Percentiles rank a stretch among this genome's conserved stretches.
These are phyloP conservation scores for Andrena chrysosceles DNA, from an alignment of 2,888 invertebrate genomes.

Conservation along the genomic window DNA sequence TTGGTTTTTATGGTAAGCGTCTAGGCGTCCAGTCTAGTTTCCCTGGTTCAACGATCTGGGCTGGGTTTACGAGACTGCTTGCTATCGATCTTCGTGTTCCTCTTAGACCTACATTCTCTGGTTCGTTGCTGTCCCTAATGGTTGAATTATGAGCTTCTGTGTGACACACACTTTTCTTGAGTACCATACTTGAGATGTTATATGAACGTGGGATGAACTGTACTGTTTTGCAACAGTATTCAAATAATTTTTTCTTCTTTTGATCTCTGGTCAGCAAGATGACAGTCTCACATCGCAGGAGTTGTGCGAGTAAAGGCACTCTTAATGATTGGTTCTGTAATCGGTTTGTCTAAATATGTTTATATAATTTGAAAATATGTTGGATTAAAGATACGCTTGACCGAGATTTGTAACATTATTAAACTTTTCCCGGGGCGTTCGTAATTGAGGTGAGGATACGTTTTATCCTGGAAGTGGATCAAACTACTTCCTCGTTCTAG, in stretches of 20 bases:
- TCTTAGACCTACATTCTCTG: slow-evolving; percentile 15
- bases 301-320: too few relatives aligned
- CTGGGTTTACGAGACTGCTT: slow-evolving; percentile 6
- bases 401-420: background rate
- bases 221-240: background rate
- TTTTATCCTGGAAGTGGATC: slow-evolving; percentile 21
- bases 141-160: background rate
- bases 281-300: too few relatives aligned
- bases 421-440: background rate
- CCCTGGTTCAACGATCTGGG: slow-evolving; percentile 47
- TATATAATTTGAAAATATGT: too few relatives aligned
- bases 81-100: slow-evolving; percentile 36
- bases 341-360: too few relatives aligned
- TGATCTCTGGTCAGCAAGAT: too few relatives aligned
- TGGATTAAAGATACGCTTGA: too few relatives aligned
- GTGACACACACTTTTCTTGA: too few relatives aligned
- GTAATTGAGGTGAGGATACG: background rate
- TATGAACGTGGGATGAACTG: background rate
- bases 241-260: background rate
- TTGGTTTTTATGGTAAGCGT: slow-evolving; percentile 54
- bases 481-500: slow-evolving; percentile 12
- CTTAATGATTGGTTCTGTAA: too few relatives aligned
- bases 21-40: background rate
- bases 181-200: too few relatives aligned
- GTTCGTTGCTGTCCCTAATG: background rate